Percentiles rank a stretch among this genome's conserved stretches.
Evolutionary conservation across 2,113 vertebrate genomes (phyloP).

Genomic region (Amazona guildingii): DNA sequence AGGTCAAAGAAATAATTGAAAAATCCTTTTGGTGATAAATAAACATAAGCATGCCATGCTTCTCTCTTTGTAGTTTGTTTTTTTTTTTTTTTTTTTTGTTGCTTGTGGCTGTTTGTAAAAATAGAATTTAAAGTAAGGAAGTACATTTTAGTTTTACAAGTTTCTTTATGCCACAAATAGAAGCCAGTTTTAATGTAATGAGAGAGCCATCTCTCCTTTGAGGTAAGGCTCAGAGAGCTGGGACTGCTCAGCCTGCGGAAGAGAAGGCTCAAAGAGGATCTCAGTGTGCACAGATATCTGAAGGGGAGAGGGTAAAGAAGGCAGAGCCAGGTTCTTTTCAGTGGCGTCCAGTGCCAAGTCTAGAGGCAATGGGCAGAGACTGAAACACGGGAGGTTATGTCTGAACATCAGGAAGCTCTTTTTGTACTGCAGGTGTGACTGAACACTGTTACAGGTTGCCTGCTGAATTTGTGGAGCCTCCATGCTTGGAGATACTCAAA

Average conservation of each 20-base stretch:
- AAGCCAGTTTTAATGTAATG: background rate
- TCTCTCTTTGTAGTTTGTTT: background rate
- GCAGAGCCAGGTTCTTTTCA: background rate
- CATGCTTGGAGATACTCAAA: background rate
- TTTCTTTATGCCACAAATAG: background rate
- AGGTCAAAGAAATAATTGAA: background rate
- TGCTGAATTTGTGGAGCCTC: background rate
- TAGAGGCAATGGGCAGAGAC: background rate
- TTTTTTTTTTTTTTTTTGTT: background rate
- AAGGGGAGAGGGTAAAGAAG: background rate
- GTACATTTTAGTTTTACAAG: background rate
- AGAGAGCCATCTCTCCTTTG: background rate
- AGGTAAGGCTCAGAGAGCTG: background rate
- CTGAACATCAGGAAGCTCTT: background rate
- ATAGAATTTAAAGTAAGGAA: background rate
- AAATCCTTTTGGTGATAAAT: background rate
- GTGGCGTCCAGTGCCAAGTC: background rate
- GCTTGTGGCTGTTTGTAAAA: background rate
- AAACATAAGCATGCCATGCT: background rate
- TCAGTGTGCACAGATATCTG: background rate
- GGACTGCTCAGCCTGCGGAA: background rate
- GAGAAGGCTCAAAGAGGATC: background rate
- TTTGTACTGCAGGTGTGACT: background rate
- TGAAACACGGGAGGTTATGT: background rate
- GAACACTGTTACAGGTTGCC: background rate